Evolutionary conservation across 2,888 invertebrate species (phyloP).

Genomic region (Xestia rhomboidea): DNA sequence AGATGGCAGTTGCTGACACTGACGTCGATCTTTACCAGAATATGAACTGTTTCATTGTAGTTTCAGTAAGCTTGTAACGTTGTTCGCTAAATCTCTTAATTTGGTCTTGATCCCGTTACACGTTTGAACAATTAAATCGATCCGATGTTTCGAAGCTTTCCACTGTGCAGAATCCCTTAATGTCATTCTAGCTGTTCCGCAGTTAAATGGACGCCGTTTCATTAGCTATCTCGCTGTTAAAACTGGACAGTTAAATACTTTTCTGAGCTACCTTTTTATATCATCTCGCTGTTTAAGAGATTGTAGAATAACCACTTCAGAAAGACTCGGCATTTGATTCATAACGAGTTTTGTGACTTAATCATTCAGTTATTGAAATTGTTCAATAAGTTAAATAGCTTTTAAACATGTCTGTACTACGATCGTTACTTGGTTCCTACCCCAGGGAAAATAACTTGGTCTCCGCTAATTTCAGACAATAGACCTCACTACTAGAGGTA

Average conservation of each 20-base stretch:
- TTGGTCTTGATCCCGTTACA: conserved; percentile 47
- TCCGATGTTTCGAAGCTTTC: conserved; percentile 48
- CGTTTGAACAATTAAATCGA: conserved; percentile 61
- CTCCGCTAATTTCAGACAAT: conserved; percentile 5
- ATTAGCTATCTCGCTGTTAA: conserved; percentile 49
- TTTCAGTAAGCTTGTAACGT: conserved; percentile 33
- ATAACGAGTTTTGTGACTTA: neutral
- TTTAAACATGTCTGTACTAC: neutral
- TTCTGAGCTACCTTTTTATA: conserved; percentile 23
- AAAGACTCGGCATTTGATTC: conserved; percentile 2
- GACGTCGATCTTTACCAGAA: neutral
- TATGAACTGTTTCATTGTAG: conserved; percentile 23
- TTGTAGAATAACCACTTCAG: neutral
- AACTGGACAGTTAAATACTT: conserved; percentile 41
- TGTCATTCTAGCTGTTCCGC: conserved; percentile 58
- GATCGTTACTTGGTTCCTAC: neutral
- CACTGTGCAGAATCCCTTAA: conserved; percentile 55
- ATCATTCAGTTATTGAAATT: neutral
- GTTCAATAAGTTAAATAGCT: neutral
- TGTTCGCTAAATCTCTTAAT: conserved; percentile 50
- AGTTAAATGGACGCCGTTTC: conserved; percentile 58
- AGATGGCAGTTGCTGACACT: conserved; percentile 16
- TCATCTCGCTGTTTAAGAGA: conserved; percentile 23
- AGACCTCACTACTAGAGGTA: neutral
- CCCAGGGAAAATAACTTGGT: neutral